phyloP scores from a whole-genome alignment of 2,113 vertebrate genomes.

The Pollachius pollachius region DNA sequence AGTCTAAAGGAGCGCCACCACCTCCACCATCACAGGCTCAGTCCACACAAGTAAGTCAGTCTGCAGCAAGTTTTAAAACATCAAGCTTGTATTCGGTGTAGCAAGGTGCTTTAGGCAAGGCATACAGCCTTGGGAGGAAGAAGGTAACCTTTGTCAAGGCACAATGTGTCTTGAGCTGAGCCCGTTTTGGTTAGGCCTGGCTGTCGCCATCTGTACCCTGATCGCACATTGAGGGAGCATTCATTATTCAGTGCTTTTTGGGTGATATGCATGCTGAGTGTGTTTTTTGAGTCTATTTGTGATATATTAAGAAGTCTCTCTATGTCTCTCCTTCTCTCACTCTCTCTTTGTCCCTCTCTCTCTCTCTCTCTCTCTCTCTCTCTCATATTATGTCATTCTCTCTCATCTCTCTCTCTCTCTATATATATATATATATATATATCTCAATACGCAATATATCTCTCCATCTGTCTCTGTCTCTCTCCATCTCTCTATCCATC shows the following conservation, averaged over 20 bases:
- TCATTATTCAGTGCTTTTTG: slow-evolving; percentile 53
- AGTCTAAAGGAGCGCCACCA: slow-evolving; percentile 85
- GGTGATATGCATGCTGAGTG: slow-evolving; percentile 44
- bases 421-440: no score
- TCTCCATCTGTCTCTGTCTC: neutral
- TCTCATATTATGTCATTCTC: neutral
- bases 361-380: neutral
- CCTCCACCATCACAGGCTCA: slow-evolving; percentile 65
- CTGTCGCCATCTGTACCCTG: slow-evolving; percentile 37
- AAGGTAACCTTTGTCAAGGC: neutral
- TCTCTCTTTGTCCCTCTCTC: no score
- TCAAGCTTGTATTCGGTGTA: neutral
- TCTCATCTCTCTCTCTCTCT: neutral
- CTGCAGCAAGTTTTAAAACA: neutral
- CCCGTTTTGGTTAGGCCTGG: slow-evolving; percentile 46
- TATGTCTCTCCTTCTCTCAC: no score
- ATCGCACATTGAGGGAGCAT: slow-evolving; percentile 39
- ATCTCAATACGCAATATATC: neutral
- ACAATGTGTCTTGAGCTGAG: slow-evolving; percentile 23
- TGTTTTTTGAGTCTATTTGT: slow-evolving; percentile 41
- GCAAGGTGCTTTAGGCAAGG: neutral
- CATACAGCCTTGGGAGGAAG: neutral
- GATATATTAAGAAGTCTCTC: slow-evolving; percentile 15
- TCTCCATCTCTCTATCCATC: neutral
- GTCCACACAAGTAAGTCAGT: slow-evolving; percentile 55